A percentile compares a stretch with the other conserved stretches of the same genome.
Conservation (phyloP, 2,113 vertebrate species). For the Scomber japonicus region DNA sequence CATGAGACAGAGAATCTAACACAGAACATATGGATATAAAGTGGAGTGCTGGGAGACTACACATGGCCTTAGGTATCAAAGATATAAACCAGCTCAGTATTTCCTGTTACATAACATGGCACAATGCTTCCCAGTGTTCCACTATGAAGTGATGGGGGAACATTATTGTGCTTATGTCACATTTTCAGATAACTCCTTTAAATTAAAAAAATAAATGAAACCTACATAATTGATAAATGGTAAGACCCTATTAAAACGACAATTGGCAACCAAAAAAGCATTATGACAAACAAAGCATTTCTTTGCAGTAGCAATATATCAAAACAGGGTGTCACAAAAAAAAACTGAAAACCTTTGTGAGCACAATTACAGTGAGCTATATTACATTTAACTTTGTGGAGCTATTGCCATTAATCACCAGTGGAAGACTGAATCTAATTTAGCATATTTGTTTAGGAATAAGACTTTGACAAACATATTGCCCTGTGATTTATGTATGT, state of each 20-base stretch:
- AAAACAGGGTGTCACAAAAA: constrained; percentile 8
- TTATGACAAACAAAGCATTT: constrained; percentile 1
- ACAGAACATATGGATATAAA: constrained; percentile 38
- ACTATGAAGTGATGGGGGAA: neutral
- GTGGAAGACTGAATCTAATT: constrained; percentile 41
- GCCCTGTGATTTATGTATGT: constrained; percentile 52
- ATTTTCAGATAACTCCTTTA: neutral
- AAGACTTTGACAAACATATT: constrained; percentile 58
- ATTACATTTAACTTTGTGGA: constrained; percentile 43
- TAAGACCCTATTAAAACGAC: constrained; percentile 18
- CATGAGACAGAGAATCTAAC: constrained; percentile 13
- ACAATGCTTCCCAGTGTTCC: neutral
- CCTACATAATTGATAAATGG: neutral
- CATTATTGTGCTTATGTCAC: neutral
- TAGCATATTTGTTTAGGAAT: constrained; percentile 57
- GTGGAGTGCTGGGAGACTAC: constrained; percentile 13
- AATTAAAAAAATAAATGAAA: neutral
- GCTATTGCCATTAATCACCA: constrained; percentile 60
- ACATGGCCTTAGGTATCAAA: constrained; percentile 16
- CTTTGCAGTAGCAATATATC: constrained; percentile 27
- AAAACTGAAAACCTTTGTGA: constrained; percentile 12
- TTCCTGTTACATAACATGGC: constrained; percentile 13
- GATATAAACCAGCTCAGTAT: constrained; percentile 2
- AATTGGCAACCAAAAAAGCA: neutral
- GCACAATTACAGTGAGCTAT: constrained; percentile 23